Evolutionary conservation across 1,140 invertebrate species (phyloP), one percentile per base, ranked within the genome.

Genomic region (Drosophila subobscura): DNA sequence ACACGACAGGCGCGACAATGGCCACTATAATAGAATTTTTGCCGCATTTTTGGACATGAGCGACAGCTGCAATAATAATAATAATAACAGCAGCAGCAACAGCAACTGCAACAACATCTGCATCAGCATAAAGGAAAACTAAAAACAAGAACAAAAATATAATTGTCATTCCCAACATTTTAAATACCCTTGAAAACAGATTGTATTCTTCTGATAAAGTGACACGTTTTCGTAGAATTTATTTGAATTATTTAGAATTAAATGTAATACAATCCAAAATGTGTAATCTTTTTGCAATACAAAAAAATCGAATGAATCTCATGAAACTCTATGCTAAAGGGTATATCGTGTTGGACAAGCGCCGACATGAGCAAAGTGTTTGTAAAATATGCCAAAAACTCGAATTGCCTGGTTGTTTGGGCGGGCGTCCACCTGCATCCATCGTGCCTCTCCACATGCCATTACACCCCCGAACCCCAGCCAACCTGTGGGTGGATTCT

Each of bases 281-380:
- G 4, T 4, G 33, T 3, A 10, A 12, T 37, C 8, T 37, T 12
- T 12, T 0, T 37, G 3, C 25, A 6, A 6, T 27, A 6, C 25
- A 27, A 27, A 27, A 20, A 6, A 0, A 27, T 5, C 25, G 1
- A 27, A 1, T 0, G 4, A 4, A 37, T 12, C 4, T 12, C 33
- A 37, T 4, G 0, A 4, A 4, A 37, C 33, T 3, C 33, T 12
- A 3, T 12, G 10, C 10, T 1, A 10, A 12, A 37, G 33, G 33
- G 33, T 37, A 37, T 37, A 4, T 37, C 10, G 12, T 77, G 81
- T 86, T 72, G 52, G 60, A 67, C 70, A 70, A 61, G 83, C 68
- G 55, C 67, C 76, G 64, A 77, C 79, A 86, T 86, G 81, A 65
- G 77, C 78, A 81, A 67, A 68, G 55, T 58, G 70, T 67, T 64